A percentile compares a stretch with the other conserved stretches of the same genome.
These are phyloP conservation scores for Coregonus clupeaformis DNA, from an alignment of 2,113 vertebrate genomes.

Conservation along the genomic window DNA sequence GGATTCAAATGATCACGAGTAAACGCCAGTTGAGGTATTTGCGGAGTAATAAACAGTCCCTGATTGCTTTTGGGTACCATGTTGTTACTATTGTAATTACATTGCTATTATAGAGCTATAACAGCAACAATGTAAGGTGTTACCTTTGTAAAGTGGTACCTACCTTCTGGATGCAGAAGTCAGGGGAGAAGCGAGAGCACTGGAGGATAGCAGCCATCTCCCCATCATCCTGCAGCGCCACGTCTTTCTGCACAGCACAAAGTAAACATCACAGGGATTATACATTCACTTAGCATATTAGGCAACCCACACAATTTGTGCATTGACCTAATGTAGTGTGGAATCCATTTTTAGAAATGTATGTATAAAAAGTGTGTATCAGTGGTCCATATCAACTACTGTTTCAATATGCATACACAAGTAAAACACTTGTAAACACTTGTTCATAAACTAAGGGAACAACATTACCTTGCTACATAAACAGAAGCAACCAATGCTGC, in stretches of 20 bases:
- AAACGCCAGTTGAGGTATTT: too few relatives aligned
- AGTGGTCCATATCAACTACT: background rate
- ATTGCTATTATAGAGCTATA: slow-evolving; percentile 1
- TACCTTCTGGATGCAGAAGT: slow-evolving; percentile 56
- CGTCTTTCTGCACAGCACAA: slow-evolving; percentile 50
- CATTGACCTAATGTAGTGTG: too few relatives aligned
- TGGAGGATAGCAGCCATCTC: slow-evolving; percentile 64
- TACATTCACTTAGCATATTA: background rate
- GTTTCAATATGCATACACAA: background rate
- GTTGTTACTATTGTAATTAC: background rate
- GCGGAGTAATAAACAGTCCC: too few relatives aligned
- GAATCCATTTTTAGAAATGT: background rate
- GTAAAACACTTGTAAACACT: too few relatives aligned
- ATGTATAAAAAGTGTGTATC: background rate
- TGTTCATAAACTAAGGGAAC: too few relatives aligned
- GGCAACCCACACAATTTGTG: background rate
- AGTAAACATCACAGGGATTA: background rate
- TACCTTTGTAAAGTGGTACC: slow-evolving; percentile 20
- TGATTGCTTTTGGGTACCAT: too few relatives aligned
- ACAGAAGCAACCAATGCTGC: too few relatives aligned
- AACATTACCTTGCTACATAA: too few relatives aligned
- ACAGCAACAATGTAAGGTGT: background rate
- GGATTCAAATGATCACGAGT: background rate
- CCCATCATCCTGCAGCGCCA: slow-evolving; percentile 50
- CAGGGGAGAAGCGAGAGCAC: slow-evolving; percentile 57